These are phyloP conservation scores for Meteorus sp. DNA, from an alignment of 1,140 invertebrate species.

Conservation along the genomic window DNA sequence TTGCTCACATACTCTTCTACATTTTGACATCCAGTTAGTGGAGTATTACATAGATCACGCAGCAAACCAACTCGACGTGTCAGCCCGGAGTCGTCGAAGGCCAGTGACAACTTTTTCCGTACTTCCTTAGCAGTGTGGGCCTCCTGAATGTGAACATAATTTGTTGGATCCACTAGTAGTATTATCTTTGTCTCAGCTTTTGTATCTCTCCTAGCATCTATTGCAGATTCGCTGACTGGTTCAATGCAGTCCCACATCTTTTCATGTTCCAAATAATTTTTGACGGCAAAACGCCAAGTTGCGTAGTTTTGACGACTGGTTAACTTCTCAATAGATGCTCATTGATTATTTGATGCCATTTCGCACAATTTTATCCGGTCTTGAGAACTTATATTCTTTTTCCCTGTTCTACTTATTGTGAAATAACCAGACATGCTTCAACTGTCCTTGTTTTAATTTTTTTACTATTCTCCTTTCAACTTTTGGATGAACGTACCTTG, in stretches of 20 bases:
- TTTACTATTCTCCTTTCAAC: no score
- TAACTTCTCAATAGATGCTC: no score
- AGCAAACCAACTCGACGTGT: constrained; percentile 44
- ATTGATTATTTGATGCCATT: no score
- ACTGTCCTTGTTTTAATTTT: no score
- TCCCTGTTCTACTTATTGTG: no score
- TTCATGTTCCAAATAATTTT: constrained; percentile 40
- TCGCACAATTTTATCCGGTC: no score
- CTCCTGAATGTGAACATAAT: constrained; percentile 38
- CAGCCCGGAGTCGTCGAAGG: constrained; percentile 43
- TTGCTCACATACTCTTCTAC: constrained; percentile 46
- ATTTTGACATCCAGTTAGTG: constrained; percentile 35
- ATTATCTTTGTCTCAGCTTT: constrained; percentile 41
- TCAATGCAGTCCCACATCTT: constrained; percentile 35
- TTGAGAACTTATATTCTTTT: no score
- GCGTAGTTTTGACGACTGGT: constrained; percentile 41
- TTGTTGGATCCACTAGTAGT: constrained; percentile 41
- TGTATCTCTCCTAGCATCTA: constrained; percentile 29
- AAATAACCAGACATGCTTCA: no score
- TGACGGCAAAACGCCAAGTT: constrained; percentile 41
- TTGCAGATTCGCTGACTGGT: not conserved
- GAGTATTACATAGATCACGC: constrained; percentile 35
- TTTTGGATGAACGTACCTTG: no score
- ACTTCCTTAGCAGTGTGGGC: constrained; percentile 32
- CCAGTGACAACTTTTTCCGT: constrained; percentile 36